Evolutionary conservation across 1,140 invertebrate genomes (phyloP), one percentile per base, ranked within the genome.

Genomic region (Lerema accius): DNA sequence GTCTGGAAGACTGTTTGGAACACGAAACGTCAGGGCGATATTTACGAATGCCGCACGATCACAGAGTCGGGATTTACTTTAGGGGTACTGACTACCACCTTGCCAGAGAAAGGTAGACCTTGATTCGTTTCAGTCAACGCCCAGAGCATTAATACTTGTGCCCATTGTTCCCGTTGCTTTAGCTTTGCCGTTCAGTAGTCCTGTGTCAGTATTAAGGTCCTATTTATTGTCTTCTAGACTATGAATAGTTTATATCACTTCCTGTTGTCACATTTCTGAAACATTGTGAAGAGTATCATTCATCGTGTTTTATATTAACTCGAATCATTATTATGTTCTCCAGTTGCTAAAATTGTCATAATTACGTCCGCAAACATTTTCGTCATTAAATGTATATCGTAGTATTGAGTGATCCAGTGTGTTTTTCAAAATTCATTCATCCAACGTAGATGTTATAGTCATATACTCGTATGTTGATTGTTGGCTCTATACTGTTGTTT

Each of bases 91-190:
- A 80, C 83, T 17, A 84, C 82, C 19, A 82, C 74, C 45, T 63
- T 88, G 42, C 82, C 83, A 35, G 82, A 86, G 69, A 75, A 80
- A 88, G 83, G 83, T 86, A 86, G 80, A 58, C 16, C 13, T 37
- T 10, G 17, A 46, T 17, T 28, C 26, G 19, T 32, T 32, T 28
- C 16, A 37, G 55, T 32, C 43, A 46, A 32, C 55, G 28, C 16
- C 40, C 28, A 32, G 23, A 16, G 15, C 7, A 46, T 46, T 23
- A 23, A 23, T 23, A n/a, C n/a, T 23, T 59, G 43, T 59, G 13
- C 13, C 40, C 5, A 14, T 23, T 4, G 14, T 14, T 11, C 9
- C 28, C 45, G 40, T 16, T 45, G 63, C 48, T 59, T 42, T n/a
- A 39, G 53, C 63, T 50, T 65, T 16, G 17, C 26, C 9, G 23